A percentile compares a stretch with the other conserved stretches of the same genome.
phyloP scores from a whole-genome alignment of 2,797 vertebrate species.

The Silurus aristotelis region DNA sequence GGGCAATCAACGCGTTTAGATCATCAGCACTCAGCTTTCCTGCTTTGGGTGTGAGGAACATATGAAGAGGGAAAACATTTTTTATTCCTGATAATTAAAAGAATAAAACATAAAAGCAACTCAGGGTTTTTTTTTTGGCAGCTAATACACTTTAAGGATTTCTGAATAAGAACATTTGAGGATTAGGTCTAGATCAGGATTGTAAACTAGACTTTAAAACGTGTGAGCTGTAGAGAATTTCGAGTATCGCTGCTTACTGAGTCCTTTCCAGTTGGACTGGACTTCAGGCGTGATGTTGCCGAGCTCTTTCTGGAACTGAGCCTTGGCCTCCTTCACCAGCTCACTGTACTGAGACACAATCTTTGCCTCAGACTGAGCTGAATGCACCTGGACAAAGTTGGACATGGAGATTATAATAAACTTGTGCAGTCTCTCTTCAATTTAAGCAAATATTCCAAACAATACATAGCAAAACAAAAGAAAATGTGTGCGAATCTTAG shows the following conservation, averaged over 20 bases:
- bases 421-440: neutral
- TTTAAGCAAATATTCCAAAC: neutral
- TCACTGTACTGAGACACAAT: conserved; percentile 94
- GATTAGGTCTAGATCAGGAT: neutral
- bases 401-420: conserved; percentile 11
- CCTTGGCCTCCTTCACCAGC: conserved; percentile 87
- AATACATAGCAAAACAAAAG: neutral
- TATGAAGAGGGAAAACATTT: neutral
- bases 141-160: neutral
- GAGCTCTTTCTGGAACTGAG: conserved; percentile 90
- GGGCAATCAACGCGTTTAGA: conserved; percentile 90
- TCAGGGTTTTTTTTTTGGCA: neutral
- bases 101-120: too few relatives aligned
- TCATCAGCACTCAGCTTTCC: conserved; percentile 86
- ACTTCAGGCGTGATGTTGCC: conserved; percentile 93
- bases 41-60: conserved; percentile 67
- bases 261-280: conserved; percentile 91
- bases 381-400: conserved; percentile 78
- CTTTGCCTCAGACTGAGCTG: conserved; percentile 90
- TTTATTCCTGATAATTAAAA: neutral
- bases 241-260: conserved; percentile 78
- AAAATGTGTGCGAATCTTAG: neutral
- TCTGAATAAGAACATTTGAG: neutral
- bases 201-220: neutral
- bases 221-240: neutral